Evolutionary conservation across 2,113 vertebrate genomes (phyloP), one percentile per base, ranked within the genome.

Genomic region (Zosterops pallidus): DNA sequence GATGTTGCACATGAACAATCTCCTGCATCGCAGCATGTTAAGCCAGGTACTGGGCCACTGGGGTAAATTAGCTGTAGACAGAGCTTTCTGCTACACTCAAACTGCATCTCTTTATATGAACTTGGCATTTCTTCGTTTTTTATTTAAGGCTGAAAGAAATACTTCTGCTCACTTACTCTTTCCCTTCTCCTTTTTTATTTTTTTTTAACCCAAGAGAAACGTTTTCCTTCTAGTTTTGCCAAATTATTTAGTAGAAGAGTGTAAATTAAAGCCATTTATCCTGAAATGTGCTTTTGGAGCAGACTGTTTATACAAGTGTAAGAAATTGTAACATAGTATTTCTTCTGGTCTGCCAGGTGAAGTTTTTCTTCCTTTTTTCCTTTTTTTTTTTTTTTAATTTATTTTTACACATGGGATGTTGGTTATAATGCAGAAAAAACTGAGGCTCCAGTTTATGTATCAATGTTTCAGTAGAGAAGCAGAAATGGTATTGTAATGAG

Each of bases 241-340:
- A 97, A 60, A 96, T 96, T 95, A 94, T 97, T 96, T 96, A 92
- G 91, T 72, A 97, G 96, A 95, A 96, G 89, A 96, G 92, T 97
- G 90, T 98, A 97, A 97, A 98, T 97, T 97, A 96, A 97, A 97
- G 89, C 92, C 86, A 95, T 97, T 97, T 97, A 97, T 97, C 93
- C 89, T 96, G 91, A 97, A 97, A 95, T 96, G 67, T 89, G 93
- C 94, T 95, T 65, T 97, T 93, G 93, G 74, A 96, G 57, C 89
- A 94, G 94, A 95, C 89, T 98, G 95, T 97, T 97, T 96, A 96
- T 97, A 97, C 86, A 97, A 97, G 92, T 95, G 95, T 95, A 97
- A 97, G 90, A 97, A 97, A 98, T 97, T 95, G 94, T 97, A 95
- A 56, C 37, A 14, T 63, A 89, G 86, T 92, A 90, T 97, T 97